Percentiles rank a stretch among this genome's conserved stretches.
Conservation (phyloP, 1,140 invertebrate genomes). For the Heliothis subflexa region DNA sequence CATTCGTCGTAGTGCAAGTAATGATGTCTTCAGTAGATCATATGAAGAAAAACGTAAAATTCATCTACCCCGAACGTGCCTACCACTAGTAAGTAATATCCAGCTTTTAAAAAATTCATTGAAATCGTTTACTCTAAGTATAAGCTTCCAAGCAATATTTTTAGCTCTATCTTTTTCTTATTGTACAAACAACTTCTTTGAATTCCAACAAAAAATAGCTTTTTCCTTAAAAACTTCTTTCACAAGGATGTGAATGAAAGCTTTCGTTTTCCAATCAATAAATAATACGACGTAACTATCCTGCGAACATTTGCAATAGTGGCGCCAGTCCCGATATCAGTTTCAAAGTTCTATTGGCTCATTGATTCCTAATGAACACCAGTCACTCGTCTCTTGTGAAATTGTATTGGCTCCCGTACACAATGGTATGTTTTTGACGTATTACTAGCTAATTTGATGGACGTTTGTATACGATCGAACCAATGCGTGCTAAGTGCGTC, state of each 20-base stretch:
- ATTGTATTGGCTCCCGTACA: conserved; percentile 1
- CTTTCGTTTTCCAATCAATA: no score
- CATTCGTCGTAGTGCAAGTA: conserved; percentile 93
- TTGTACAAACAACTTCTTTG: background rate
- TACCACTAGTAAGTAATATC: conserved; percentile 85
- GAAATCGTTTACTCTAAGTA: no score
- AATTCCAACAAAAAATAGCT: no score
- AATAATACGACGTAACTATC: background rate
- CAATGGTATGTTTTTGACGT: conserved; percentile 9
- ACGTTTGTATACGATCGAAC: conserved; percentile 25
- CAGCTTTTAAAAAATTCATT: background rate
- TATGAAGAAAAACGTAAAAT: conserved; percentile 89
- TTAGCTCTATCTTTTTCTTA: background rate
- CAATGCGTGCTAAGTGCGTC: conserved; percentile 9
- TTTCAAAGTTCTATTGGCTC: conserved; percentile 1
- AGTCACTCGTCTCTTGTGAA: background rate
- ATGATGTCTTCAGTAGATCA: conserved; percentile 91
- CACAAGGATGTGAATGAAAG: no score
- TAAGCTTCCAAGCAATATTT: no score
- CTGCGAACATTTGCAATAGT: background rate
- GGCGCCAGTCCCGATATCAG: background rate
- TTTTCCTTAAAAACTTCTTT: no score
- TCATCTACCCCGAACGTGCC: conserved; percentile 90
- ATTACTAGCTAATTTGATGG: conserved; percentile 22
- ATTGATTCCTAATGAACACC: background rate